Base-by-base conservation (phyloP, 1,140 invertebrate genomes). In the Drosophila burlai region DNA sequence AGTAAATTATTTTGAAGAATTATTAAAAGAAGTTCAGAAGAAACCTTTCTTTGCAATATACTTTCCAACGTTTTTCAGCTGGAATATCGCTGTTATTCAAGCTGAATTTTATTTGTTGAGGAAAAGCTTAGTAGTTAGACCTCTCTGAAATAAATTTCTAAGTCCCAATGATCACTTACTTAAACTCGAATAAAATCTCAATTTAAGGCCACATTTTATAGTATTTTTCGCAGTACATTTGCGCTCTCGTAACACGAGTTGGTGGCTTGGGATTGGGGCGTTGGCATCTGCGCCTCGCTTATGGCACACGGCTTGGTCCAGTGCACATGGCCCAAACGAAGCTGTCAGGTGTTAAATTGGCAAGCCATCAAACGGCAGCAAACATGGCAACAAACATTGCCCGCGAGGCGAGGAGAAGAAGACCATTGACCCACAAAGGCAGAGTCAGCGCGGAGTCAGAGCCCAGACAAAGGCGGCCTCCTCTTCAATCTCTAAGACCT, bases 311-410 rank as follows among this genome's bases (percentile, higher is more conserved):
- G 47, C 77, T 58, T 60, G 82, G 77, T 84, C 82, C 78, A 85
- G 46, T 65, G 81, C 71, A 69, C 80, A 78, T 40, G 55, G 45
- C 18, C 61, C 73, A 45, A 77, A 72, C 76, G 76, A 40, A 54
- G 76, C 76, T 89, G 68, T 76, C 85, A 89, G 84, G 84, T 89
- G 84, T 90, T 89, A 87, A 87, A 87, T 87, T 87, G 77, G 84
- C 73, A 69, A 82, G 75, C 69, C 66, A 81, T 85, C 82, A 81
- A 83, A 83, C 75, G 49, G 82, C 62, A 50, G 63, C 63, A 76
- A 77, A 61, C 73, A 76, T 63, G 58, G 65, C 57, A 64, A 66
- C 81, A 89, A 89, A 81, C 77, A 78, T 75, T 60, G 79, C 71
- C 58, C 49, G 34, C 57, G 24, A 52, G 75, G 49, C 55, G 38